Evolutionary conservation across 64 coral and sea anemone genomes (phyloP), one percentile per base, ranked within the genome.

Genomic region (Dendrophyllia cribrosa): DNA sequence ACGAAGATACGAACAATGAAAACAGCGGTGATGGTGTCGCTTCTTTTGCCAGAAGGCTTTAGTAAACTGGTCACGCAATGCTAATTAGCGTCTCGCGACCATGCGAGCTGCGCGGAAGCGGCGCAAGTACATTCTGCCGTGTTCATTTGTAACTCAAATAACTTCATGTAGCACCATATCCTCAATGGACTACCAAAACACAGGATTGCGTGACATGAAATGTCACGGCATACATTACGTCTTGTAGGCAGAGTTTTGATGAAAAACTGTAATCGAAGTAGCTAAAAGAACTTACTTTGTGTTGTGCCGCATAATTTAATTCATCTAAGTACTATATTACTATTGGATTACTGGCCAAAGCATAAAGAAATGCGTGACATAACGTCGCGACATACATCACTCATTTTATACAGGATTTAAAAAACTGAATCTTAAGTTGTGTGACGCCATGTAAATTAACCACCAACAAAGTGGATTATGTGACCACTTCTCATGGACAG

Each of bases 1-100:
- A 78, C 19, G 73, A 89, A 25, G 87, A 76, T 66, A 67, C 24
- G 19, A 22, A 65, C 43, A 20, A n/a, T 19, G 80, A 50, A 23
- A 64, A 83, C 17, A 83, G 46, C 15, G 80, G 80, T 8, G 80
- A 66, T 19, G 11, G 66, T 67, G 60, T 4, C 17, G 80, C 62
- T 22, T 67, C 43, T 13, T 66, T 83, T 49, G 80, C 80, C 6
- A 73, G 70, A 21, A 83, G 80, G 19, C 61, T 83, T 3, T 48
- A 67, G 43, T 66, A 66, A 67, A 2, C 13, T 12, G 56, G 51
- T 62, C 25, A 62, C 26, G 24, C 25, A 59, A 58, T 79, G 52
- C 13, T 7, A 34, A 63, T 43, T 24, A 60, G 79, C 48, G 79
- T 23, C 80, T 51, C 17, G 17, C 62, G 49, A 66, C 19, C 43